Percentiles rank a stretch among this genome's conserved stretches.
Conservation (phyloP, 2,888 invertebrate species). For the Deilephila elpenor region DNA sequence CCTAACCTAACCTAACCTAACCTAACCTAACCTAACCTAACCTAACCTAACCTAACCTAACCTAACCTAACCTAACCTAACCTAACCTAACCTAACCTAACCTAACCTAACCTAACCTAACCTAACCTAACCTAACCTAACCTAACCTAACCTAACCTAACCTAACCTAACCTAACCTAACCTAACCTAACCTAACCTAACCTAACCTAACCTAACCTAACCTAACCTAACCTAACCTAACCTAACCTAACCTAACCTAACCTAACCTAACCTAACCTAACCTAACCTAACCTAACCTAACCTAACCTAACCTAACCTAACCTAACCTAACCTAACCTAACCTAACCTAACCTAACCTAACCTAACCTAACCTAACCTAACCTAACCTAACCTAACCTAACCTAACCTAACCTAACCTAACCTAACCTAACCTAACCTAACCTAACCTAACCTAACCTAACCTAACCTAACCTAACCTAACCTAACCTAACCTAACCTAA, state of each 20-base stretch:
- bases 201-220: slow-evolving; percentile 32
- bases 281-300: slow-evolving; percentile 32
- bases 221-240: slow-evolving; percentile 32
- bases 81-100: slow-evolving; percentile 32
- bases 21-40: slow-evolving; percentile 32
- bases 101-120: slow-evolving; percentile 32
- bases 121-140: slow-evolving; percentile 32
- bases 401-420: slow-evolving; percentile 32
- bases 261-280: slow-evolving; percentile 32
- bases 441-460: slow-evolving; percentile 32
- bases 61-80: slow-evolving; percentile 32
- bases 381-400: slow-evolving; percentile 32
- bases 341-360: slow-evolving; percentile 32
- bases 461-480: slow-evolving; percentile 33
- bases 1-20: slow-evolving; percentile 32
- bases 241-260: slow-evolving; percentile 32
- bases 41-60: slow-evolving; percentile 32
- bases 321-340: slow-evolving; percentile 32
- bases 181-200: slow-evolving; percentile 32
- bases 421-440: slow-evolving; percentile 32
- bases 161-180: slow-evolving; percentile 32
- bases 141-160: slow-evolving; percentile 32
- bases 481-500: slow-evolving; percentile 34
- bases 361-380: slow-evolving; percentile 32
- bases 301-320: slow-evolving; percentile 32